phyloP scores from a whole-genome alignment of 2,888 invertebrate genomes.

The Parelbella ahira region DNA sequence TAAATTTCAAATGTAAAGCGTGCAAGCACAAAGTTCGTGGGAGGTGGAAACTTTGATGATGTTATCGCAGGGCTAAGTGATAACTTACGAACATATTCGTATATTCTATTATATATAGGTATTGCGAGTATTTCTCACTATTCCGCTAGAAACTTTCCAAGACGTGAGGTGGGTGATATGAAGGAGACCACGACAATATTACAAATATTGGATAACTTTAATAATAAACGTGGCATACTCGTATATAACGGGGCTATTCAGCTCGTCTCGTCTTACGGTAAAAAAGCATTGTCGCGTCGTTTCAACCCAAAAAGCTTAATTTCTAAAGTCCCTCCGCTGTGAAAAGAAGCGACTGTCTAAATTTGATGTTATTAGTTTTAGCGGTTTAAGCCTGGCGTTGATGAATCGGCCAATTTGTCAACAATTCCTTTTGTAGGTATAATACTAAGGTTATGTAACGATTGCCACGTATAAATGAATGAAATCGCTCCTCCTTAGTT shows the following conservation, averaged over 20 bases:
- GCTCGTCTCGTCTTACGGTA: neutral
- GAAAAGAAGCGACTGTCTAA: constrained; percentile 13
- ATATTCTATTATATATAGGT: too few relatives aligned
- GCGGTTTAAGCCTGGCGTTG: constrained; percentile 30
- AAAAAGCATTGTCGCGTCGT: constrained; percentile 8
- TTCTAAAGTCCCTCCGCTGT: constrained; percentile 7
- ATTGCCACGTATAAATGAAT: too few relatives aligned
- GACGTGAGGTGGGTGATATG: too few relatives aligned
- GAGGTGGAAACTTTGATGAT: neutral
- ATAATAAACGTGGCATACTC: neutral
- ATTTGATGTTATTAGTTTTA: constrained; percentile 25
- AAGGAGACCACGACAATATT: too few relatives aligned
- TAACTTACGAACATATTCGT: neutral
- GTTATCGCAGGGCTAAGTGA: neutral
- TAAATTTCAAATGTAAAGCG: constrained; percentile 10
- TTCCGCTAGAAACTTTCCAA: too few relatives aligned
- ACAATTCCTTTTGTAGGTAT: too few relatives aligned
- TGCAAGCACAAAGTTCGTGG: neutral
- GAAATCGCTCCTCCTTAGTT: too few relatives aligned
- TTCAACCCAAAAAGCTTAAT: constrained; percentile 7
- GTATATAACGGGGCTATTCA: too few relatives aligned
- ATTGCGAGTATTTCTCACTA: too few relatives aligned
- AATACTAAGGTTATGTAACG: too few relatives aligned
- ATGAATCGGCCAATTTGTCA: constrained; percentile 20
- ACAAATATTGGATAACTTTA: constrained; percentile 1